These are phyloP conservation scores for Eupeodes luniger DNA, from an alignment of 2,888 invertebrate species.

Conservation along the genomic window DNA sequence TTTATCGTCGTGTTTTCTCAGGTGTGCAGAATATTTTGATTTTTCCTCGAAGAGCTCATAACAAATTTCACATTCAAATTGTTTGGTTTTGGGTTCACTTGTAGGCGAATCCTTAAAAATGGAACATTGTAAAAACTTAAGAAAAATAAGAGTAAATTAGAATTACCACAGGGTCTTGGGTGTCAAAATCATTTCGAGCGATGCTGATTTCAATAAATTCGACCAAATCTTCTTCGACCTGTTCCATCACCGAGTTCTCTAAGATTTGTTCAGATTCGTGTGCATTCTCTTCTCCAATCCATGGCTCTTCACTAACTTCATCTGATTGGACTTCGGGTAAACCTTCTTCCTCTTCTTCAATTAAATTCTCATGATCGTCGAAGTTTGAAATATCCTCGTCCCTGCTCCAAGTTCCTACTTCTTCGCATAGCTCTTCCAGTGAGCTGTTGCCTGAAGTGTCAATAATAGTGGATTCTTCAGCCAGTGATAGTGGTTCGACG, in stretches of 20 bases:
- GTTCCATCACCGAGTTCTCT: background rate
- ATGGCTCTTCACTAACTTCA: slow-evolving; percentile 17
- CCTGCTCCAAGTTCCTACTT: slow-evolving; percentile 31
- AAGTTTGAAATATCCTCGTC: slow-evolving; percentile 3
- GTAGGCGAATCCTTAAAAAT: slow-evolving; percentile 65
- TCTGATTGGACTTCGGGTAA: background rate
- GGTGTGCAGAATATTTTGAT: slow-evolving; percentile 69
- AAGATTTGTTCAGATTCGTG: slow-evolving; percentile 15
- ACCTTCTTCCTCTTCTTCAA: slow-evolving; percentile 9
- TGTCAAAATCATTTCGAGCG: background rate
- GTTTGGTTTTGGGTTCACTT: background rate
- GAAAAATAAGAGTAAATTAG: background rate
- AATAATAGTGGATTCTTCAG: background rate
- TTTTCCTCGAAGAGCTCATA: slow-evolving; percentile 22
- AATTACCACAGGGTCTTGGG: slow-evolving; percentile 17
- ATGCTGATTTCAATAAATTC: background rate
- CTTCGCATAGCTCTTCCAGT: slow-evolving; percentile 28
- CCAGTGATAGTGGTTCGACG: background rate
- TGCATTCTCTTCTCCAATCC: background rate
- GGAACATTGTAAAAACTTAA: background rate
- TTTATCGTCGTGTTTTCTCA: slow-evolving; percentile 72
- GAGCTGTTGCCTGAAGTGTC: background rate
- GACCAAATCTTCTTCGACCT: background rate
- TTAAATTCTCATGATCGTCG: slow-evolving; percentile 10
- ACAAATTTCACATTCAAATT: slow-evolving; percentile 14